These are phyloP conservation scores for Varanus komodoensis DNA, from an alignment of 2,113 vertebrate species.

Conservation along the genomic window DNA sequence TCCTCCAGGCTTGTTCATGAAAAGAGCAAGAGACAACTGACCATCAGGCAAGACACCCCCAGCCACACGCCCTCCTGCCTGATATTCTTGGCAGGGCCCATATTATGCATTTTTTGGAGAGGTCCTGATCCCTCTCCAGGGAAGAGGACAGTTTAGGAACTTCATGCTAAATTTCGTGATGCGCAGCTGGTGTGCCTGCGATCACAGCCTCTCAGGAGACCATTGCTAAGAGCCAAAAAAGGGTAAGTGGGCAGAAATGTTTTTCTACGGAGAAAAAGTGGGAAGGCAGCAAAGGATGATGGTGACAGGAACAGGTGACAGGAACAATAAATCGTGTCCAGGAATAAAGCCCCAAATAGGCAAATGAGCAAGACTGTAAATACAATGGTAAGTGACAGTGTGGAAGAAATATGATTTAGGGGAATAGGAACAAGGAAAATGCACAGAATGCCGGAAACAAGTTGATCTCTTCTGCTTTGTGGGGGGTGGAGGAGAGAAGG, in stretches of 20 bases:
- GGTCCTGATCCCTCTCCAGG: neutral
- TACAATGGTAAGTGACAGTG: neutral
- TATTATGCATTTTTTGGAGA: neutral
- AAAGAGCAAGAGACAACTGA: neutral
- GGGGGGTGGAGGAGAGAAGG: neutral
- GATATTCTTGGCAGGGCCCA: neutral
- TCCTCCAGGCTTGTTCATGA: neutral
- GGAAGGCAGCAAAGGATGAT: neutral
- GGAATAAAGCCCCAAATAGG: neutral
- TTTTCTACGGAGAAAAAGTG: neutral
- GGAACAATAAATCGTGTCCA: neutral
- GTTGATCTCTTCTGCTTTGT: neutral
- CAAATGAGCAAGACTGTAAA: neutral
- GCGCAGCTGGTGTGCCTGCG: neutral
- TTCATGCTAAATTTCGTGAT: no score
- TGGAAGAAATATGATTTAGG: neutral
- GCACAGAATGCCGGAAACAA: neutral
- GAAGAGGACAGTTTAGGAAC: neutral
- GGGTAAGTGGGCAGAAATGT: neutral
- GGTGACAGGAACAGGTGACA: neutral
- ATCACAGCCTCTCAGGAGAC: no score
- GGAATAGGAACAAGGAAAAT: neutral
- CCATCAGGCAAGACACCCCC: neutral
- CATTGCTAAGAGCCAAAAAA: neutral
- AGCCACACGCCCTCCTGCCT: neutral